phyloP scores from a whole-genome alignment of 2,113 vertebrate genomes.

The Albula goreensis region DNA sequence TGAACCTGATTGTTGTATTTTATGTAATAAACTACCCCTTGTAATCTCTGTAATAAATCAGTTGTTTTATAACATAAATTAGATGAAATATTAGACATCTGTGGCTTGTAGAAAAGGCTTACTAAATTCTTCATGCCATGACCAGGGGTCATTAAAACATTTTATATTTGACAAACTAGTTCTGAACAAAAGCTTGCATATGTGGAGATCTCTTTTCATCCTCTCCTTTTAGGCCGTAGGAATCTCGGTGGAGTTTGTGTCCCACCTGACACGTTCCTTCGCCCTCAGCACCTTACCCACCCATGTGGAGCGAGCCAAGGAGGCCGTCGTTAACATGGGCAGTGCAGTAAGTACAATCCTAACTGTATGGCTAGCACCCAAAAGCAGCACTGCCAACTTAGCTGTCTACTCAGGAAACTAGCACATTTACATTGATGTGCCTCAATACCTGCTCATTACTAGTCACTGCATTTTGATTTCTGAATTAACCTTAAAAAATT shows the following conservation, averaged over 20 bases:
- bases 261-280: slow-evolving; percentile 89
- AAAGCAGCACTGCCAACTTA: not conserved
- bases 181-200: too few relatives aligned
- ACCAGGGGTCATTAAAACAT: too few relatives aligned
- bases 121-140: too few relatives aligned
- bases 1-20: too few relatives aligned
- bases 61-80: too few relatives aligned
- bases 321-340: slow-evolving; percentile 86
- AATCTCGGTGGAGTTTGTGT: slow-evolving; percentile 97
- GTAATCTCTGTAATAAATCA: too few relatives aligned
- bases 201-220: not conserved
- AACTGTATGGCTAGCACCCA: not conserved
- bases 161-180: too few relatives aligned
- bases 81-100: too few relatives aligned
- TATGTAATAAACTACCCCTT: too few relatives aligned
- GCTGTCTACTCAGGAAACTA: not conserved
- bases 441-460: not conserved
- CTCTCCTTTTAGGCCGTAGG: slow-evolving; percentile 78
- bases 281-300: slow-evolving; percentile 72
- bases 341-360: slow-evolving; percentile 79
- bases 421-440: not conserved
- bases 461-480: not conserved
- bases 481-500: not conserved
- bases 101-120: too few relatives aligned
- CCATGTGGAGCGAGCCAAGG: slow-evolving; percentile 75